phyloP scores from a whole-genome alignment of 2,888 invertebrate species.

The Andrena dorsata region DNA sequence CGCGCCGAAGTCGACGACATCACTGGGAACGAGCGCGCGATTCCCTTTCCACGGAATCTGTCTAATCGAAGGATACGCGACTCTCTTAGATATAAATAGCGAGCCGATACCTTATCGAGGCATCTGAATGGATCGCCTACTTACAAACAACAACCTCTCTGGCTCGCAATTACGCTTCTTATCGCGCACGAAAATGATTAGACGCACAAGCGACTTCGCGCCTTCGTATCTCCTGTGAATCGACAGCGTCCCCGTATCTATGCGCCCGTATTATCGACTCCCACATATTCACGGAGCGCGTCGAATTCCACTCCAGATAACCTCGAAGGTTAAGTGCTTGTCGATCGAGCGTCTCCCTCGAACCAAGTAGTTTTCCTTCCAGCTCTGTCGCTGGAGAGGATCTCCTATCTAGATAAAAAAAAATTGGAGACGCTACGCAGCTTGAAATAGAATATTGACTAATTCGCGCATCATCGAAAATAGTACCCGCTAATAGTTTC shows the following conservation, averaged over 20 bases:
- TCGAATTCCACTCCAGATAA: conserved; percentile 27
- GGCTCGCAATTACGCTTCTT: conserved; percentile 5
- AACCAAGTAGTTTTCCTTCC: conserved; percentile 46
- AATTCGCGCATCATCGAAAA: conserved; percentile 16
- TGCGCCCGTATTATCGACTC: neutral
- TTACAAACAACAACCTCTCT: neutral
- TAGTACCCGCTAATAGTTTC: conserved; percentile 14
- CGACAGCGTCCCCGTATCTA: neutral
- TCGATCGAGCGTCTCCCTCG: conserved; percentile 28
- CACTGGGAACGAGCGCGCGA: neutral
- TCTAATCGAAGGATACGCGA: neutral
- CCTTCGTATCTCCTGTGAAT: neutral
- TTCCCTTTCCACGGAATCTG: neutral
- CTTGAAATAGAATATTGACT: neutral
- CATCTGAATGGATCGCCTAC: conserved; percentile 10
- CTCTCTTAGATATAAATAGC: conserved; percentile 20
- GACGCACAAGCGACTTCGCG: neutral
- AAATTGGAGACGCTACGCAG: neutral
- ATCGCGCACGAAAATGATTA: conserved; percentile 2
- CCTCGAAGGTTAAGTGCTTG: conserved; percentile 17
- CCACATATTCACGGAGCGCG: neutral
- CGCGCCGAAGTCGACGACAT: neutral
- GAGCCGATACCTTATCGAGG: conserved; percentile 5
- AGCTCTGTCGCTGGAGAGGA: neutral
- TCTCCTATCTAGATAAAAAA: neutral